Evolutionary conservation across 1,140 invertebrate species (phyloP).

Genomic region (Brachystomella parvula): DNA sequence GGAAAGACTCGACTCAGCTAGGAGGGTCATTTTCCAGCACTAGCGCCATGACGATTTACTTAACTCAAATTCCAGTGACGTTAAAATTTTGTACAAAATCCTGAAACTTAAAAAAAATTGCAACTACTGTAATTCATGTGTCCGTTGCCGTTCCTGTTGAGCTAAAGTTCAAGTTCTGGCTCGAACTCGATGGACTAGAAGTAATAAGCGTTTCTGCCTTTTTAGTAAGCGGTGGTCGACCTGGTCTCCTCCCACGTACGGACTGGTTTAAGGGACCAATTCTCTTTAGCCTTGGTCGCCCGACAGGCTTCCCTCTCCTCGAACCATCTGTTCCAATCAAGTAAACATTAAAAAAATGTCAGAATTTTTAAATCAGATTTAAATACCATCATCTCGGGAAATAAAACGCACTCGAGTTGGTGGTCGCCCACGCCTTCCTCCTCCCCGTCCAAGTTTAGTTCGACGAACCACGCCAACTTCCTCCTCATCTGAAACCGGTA

Average conservation of each 20-base stretch:
- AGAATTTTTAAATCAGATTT: not conserved
- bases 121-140: too few species aligned
- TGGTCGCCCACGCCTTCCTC: not conserved
- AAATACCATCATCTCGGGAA: not conserved
- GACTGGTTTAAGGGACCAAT: slow-evolving; percentile 55
- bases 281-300: slow-evolving; percentile 61
- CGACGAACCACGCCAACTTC: not conserved
- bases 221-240: slow-evolving; percentile 42
- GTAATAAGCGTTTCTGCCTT: slow-evolving; percentile 27
- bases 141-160: slow-evolving; percentile 25
- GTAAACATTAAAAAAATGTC: not conserved
- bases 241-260: slow-evolving; percentile 47
- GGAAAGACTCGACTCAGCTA: too few species aligned
- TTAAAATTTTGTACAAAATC: too few species aligned
- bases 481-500: not conserved
- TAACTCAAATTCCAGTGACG: too few species aligned
- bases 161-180: slow-evolving; percentile 29
- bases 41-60: too few species aligned
- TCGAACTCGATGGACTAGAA: slow-evolving; percentile 19
- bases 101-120: too few species aligned
- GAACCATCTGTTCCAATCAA: slow-evolving; percentile 2
- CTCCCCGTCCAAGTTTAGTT: not conserved
- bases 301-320: slow-evolving; percentile 39
- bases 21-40: too few species aligned
- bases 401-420: not conserved